Evolutionary conservation across 2,113 vertebrate genomes (phyloP), one percentile per base, ranked within the genome.

Genomic region (Tetrao urogallus): DNA sequence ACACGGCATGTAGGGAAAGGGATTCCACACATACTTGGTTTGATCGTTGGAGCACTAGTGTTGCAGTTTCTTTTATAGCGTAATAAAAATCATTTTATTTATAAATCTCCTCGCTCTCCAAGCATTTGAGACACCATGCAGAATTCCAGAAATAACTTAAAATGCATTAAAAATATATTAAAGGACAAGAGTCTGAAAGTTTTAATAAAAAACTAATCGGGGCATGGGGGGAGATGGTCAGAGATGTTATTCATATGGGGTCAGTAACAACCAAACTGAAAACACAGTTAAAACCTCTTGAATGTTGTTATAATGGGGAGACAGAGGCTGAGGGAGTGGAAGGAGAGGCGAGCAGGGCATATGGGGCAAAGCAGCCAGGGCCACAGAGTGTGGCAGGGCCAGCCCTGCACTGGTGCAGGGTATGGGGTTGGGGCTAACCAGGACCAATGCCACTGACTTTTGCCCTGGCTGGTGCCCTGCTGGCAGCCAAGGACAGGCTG

Each of bases 161-260:
- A 92, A 90, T 65, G 43, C 52, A 94, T 88, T 91, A 65, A 90
- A 93, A 82, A 74, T 47, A 70, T 76, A 97, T 93, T 63, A 90
- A 95, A 93, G 70, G 69, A 6, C 28, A 38, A 57, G 72, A 89
- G 67, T 54, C 72, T 80, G 76, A 47, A 93, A 82, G 24, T 75
- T 97, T 94, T 95, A 95, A 94, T 95, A 88, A 95, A 94, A 95
- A 92, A 10, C 47, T 20, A 50, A 94, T 90, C 70, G 78, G 27
- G 77, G 52, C 10, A 22, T 70, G 87, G 45, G 54, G n/a, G 43
- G 60, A 77, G 56, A 88, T 60, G 78, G 27, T 0, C 0, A 83
- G 82, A 86, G 61, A 60, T 38, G 28, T 65, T 86, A 72, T 86
- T 90, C 70, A 73, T 76, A 82, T 17, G 69, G 21, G 50, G 48